These are phyloP conservation scores for Mastacembelus armatus DNA, from an alignment of 2,797 vertebrate genomes.

Conservation along the genomic window DNA sequence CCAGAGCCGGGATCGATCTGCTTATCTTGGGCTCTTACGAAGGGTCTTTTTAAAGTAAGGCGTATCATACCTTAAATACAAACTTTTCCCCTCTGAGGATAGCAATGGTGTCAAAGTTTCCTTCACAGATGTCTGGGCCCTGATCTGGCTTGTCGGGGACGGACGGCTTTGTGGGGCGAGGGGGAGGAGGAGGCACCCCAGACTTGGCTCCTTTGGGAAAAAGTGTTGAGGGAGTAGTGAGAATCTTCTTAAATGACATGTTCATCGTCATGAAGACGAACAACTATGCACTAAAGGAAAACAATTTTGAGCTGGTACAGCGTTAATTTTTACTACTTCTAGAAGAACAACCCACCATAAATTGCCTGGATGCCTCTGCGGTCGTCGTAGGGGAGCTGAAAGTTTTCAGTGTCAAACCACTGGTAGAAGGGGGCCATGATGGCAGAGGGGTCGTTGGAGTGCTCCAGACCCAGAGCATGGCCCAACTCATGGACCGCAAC, in stretches of 20 bases:
- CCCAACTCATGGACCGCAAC: slow-evolving; percentile 94
- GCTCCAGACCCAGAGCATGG: slow-evolving; percentile 92
- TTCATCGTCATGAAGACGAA: too few species aligned
- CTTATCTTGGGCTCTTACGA: not conserved
- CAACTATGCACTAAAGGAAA: too few species aligned
- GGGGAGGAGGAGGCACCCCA: slow-evolving; percentile 73
- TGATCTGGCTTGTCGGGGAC: slow-evolving; percentile 77
- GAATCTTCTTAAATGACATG: not conserved
- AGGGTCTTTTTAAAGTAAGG: not conserved
- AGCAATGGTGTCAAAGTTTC: slow-evolving; percentile 92
- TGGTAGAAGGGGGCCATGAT: slow-evolving; percentile 97
- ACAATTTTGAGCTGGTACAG: too few species aligned
- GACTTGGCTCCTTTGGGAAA: slow-evolving; percentile 76
- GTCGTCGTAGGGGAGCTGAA: slow-evolving; percentile 91
- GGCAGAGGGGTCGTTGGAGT: slow-evolving; percentile 90
- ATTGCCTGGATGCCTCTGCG: slow-evolving; percentile 91
- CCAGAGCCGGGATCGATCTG: too few species aligned
- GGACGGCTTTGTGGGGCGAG: slow-evolving; percentile 72
- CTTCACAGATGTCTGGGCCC: slow-evolving; percentile 91
- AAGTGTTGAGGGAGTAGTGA: not conserved
- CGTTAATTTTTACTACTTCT: not conserved
- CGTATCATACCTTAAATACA: slow-evolving; percentile 89
- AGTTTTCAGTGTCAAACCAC: slow-evolving; percentile 94
- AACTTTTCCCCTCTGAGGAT: slow-evolving; percentile 93
- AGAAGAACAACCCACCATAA: slow-evolving; percentile 81